phyloP scores from a whole-genome alignment of 1,140 invertebrate genomes.

The Papilio polytes region DNA sequence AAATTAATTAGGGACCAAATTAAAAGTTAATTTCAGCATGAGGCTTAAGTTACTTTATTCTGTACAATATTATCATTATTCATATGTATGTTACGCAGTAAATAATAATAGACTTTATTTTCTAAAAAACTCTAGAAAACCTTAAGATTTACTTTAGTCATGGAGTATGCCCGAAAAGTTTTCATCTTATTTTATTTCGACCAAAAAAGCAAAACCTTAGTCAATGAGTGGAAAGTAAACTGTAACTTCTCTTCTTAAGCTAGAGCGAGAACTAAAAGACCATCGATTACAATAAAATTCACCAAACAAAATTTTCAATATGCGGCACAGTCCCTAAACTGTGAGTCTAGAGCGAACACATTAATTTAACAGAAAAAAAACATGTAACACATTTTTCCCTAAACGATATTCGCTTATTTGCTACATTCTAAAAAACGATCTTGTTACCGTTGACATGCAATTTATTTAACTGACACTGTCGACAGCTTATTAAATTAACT shows the following conservation, averaged over 20 bases:
- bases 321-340: neutral
- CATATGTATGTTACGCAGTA: neutral
- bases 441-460: constrained; percentile 19
- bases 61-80: neutral
- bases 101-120: too few species aligned
- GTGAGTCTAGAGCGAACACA: neutral
- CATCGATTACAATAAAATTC: neutral
- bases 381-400: neutral
- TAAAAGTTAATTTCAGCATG: neutral
- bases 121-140: too few species aligned
- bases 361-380: neutral
- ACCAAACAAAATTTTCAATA: neutral
- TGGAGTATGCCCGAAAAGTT: too few species aligned
- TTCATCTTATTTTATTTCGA: too few species aligned
- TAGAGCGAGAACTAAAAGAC: neutral
- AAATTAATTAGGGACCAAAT: neutral
- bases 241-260: neutral
- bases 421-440: neutral
- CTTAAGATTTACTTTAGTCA: too few species aligned
- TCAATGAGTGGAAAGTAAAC: too few species aligned
- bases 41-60: neutral
- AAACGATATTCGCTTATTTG: constrained; percentile 12
- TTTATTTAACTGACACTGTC: constrained; percentile 5
- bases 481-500: neutral
- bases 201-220: too few species aligned